Evolutionary conservation across 2,888 invertebrate genomes (phyloP), one percentile per base, ranked within the genome.

Genomic region (Luffia ferchaultella): DNA sequence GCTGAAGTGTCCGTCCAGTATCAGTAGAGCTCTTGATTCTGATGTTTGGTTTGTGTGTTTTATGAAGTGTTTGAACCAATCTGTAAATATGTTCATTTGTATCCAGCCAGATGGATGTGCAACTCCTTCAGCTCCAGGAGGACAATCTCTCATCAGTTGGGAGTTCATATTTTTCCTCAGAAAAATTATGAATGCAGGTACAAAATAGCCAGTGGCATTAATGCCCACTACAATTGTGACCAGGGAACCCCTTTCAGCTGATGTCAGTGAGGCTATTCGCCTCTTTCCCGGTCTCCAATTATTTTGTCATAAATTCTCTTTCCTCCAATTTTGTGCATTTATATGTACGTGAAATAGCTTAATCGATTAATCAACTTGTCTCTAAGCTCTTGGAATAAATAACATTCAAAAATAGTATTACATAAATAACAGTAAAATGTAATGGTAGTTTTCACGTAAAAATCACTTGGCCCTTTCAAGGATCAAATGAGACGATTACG

Each of bases 71-170:
- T 57, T 54, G 48, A 59, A 57, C 57, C 59, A 57, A 17, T 59
- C 51, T 16, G 57, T 57, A 52, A 62, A 62, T 43, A 59, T 58
- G 48, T 62, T 54, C 52, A 54, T 61, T 57, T 61, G 59, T 7
- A 60, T 62, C 63, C 60, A 64, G 2, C 62, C 62, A 47, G 58
- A 61, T 55, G 58, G 57, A 54, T 58, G 56, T 50, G 53, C 54
- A 53, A 50, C 53, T 18, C 57, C 55, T 1, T 60, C 48, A 16
- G 61, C 20, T 20, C 62, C 65, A 18, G 58, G 58, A 19, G 62
- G 61, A 57, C 55, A 52, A 18, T 59, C 62, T 56, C 55, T 60
- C 57, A 65, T 60, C 45, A 67, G 56, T 20, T 60, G 57, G 40
- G 5, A 42, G 44, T 53, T 61, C 59, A 63, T 64, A 59, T 62